Evolutionary conservation across 2,113 vertebrate species (phyloP).

Genomic region (Tautogolabrus adspersus): DNA sequence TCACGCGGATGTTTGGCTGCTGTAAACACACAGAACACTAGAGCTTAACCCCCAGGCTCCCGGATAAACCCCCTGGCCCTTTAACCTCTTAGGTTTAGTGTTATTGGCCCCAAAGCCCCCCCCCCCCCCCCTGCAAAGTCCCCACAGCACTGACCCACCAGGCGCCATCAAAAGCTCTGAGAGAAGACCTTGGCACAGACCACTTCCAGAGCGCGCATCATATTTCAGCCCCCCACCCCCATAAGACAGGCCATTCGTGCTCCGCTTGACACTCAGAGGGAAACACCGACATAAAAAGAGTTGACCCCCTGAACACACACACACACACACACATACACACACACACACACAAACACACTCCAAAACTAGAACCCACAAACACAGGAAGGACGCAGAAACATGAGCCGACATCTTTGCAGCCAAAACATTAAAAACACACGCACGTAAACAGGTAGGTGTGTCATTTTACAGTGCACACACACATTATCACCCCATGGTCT

Average conservation of each 20-base stretch:
- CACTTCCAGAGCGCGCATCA: conserved; percentile 45
- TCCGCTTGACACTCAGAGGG: conserved; percentile 58
- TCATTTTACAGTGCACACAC: background rate
- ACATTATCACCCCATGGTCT: background rate
- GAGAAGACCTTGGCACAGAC: conserved; percentile 49
- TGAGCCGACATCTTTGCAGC: conserved; percentile 42
- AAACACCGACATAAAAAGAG: conserved; percentile 71
- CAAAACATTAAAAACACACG: conserved; percentile 50
- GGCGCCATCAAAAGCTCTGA: conserved; percentile 43
- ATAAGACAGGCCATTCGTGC: conserved; percentile 29
- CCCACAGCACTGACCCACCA: conserved; percentile 12
- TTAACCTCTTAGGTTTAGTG: conserved; percentile 26
- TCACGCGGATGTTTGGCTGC: conserved; percentile 42
- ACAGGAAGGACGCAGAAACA: conserved; percentile 55
- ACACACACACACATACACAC: too few species aligned
- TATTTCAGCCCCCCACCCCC: conserved; percentile 41
- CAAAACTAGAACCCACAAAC: conserved; percentile 38
- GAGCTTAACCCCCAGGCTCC: conserved; percentile 42
- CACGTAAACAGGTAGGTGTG: background rate
- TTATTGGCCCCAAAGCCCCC: conserved; percentile 19
- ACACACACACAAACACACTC: background rate
- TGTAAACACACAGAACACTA: conserved; percentile 49
- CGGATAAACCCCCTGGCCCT: conserved; percentile 14
- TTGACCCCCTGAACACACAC: conserved; percentile 8
- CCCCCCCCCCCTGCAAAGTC: background rate